These are phyloP conservation scores for Synaphobranchus kaupii DNA, from an alignment of 2,797 vertebrate species.

Conservation along the genomic window DNA sequence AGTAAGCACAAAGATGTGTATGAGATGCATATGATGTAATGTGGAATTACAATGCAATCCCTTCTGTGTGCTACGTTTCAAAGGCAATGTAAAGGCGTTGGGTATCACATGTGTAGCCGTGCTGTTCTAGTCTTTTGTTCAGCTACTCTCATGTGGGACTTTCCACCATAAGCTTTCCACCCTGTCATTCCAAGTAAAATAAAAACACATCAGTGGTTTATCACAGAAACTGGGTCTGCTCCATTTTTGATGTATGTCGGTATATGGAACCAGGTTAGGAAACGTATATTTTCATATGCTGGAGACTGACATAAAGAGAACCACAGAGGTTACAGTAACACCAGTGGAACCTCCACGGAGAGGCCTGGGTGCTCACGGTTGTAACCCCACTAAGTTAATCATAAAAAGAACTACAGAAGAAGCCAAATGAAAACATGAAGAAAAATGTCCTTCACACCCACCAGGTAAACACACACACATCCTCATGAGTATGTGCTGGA, in stretches of 20 bases:
- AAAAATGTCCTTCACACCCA: conserved; percentile 60
- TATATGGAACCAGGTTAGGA: neutral
- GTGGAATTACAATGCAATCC: neutral
- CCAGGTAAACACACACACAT: conserved; percentile 56
- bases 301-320: neutral
- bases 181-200: neutral
- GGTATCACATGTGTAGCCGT: neutral
- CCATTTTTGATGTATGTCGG: neutral
- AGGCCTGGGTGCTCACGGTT: neutral
- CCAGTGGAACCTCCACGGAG: neutral
- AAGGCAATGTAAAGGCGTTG: neutral
- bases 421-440: conserved; percentile 33
- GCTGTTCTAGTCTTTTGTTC: neutral
- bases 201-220: neutral
- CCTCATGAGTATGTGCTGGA: conserved; percentile 66
- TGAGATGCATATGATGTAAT: conserved; percentile 16
- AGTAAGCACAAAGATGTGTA: neutral
- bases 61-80: neutral
- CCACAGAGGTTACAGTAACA: neutral
- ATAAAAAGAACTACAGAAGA: conserved; percentile 27
- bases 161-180: neutral
- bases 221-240: neutral
- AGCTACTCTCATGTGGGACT: neutral
- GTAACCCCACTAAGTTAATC: neutral
- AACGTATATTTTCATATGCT: neutral